Evolutionary conservation across 2,113 vertebrate species (phyloP).

Genomic region (Piaya cayana): DNA sequence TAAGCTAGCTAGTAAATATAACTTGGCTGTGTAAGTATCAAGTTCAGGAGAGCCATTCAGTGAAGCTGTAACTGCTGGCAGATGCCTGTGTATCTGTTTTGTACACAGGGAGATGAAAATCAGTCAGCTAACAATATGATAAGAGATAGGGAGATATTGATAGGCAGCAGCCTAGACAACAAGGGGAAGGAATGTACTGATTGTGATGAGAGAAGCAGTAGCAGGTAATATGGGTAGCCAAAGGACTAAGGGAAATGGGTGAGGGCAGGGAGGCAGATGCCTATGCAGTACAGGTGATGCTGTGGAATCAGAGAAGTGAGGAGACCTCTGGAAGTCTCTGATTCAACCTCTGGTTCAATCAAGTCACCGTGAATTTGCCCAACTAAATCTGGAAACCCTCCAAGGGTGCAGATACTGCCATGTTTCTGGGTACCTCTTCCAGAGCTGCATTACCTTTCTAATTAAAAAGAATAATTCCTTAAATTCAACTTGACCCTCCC

Average conservation of each 20-base stretch:
- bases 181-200: neutral
- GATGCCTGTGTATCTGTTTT: neutral
- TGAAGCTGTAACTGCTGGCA: neutral
- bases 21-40: neutral
- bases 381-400: neutral
- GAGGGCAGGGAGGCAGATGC: neutral
- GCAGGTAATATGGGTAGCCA: neutral
- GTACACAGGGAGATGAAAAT: neutral
- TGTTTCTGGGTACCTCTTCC: neutral
- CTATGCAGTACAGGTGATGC: neutral
- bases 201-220: neutral
- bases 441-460: neutral
- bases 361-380: neutral
- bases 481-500: neutral
- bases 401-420: neutral
- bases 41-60: neutral
- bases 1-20: neutral
- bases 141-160: neutral
- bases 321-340: neutral
- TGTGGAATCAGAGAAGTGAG: neutral
- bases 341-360: neutral
- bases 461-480: neutral
- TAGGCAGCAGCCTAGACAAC: neutral
- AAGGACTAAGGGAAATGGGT: neutral
- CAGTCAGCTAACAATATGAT: neutral